Evolutionary conservation across 2,113 vertebrate genomes (phyloP).

Genomic region (Glareola pratincola): DNA sequence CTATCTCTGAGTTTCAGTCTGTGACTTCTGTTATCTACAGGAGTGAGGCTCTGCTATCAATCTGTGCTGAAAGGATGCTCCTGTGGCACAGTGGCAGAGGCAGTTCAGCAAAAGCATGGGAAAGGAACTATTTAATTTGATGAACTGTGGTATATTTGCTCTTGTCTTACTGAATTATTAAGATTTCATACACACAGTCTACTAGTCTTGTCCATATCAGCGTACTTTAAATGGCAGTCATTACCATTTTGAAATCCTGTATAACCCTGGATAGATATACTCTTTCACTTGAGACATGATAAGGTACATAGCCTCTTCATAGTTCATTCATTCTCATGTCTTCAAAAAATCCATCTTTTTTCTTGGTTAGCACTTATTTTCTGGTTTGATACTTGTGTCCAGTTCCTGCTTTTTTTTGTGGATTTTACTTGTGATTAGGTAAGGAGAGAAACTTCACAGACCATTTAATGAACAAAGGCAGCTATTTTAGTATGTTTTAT

Average conservation of each 20-base stretch:
- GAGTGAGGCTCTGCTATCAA: background rate
- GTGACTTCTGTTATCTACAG: background rate
- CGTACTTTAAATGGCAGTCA: background rate
- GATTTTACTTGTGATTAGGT: background rate
- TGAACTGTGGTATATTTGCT: background rate
- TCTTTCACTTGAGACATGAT: background rate
- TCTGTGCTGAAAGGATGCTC: background rate
- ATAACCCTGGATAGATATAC: background rate
- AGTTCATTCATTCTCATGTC: background rate
- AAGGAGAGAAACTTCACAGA: background rate
- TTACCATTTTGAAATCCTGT: background rate
- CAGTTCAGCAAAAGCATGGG: background rate
- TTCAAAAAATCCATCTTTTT: background rate
- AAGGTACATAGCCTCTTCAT: background rate
- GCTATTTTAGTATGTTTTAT: background rate
- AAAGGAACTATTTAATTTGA: background rate
- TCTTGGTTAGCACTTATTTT: background rate
- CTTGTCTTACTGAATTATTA: background rate
- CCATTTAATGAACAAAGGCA: background rate
- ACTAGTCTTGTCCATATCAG: background rate
- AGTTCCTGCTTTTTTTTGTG: background rate
- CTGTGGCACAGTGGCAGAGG: background rate
- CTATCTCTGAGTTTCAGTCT: background rate
- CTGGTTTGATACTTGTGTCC: background rate
- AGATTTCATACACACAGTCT: background rate